Percentiles rank a stretch among this genome's conserved stretches.
These are phyloP conservation scores for Darevskia mixta DNA, from an alignment of 2,797 vertebrate genomes.

Conservation along the genomic window DNA sequence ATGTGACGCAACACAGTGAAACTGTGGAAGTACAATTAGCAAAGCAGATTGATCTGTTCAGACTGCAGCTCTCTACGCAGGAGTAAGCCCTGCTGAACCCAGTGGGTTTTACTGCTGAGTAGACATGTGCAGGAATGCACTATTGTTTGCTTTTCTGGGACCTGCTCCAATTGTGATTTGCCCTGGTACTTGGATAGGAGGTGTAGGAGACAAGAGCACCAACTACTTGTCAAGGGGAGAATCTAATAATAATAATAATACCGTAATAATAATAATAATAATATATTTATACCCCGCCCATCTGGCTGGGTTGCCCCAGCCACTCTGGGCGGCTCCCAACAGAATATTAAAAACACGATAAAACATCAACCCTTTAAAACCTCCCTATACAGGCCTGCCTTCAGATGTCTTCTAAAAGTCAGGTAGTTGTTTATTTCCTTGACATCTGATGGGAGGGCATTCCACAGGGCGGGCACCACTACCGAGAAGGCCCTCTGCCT, in stretches of 20 bases:
- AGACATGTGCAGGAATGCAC: neutral
- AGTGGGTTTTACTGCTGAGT: neutral
- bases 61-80: neutral
- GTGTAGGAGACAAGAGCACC: neutral
- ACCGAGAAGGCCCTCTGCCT: no score
- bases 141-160: neutral
- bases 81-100: neutral
- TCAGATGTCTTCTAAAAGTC: no score
- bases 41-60: neutral
- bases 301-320: no score
- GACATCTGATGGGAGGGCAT: no score
- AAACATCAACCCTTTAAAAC: no score
- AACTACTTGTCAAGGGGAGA: neutral
- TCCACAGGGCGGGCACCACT: no score
- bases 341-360: no score
- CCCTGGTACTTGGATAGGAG: neutral
- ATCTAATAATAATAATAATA: neutral
- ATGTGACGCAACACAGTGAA: neutral
- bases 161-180: neutral
- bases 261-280: no score
- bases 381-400: no score
- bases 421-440: no score
- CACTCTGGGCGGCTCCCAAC: no score
- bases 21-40: neutral
- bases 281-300: no score